Conservation (phyloP, 2,888 invertebrate genomes). For the Andrena dorsata region DNA sequence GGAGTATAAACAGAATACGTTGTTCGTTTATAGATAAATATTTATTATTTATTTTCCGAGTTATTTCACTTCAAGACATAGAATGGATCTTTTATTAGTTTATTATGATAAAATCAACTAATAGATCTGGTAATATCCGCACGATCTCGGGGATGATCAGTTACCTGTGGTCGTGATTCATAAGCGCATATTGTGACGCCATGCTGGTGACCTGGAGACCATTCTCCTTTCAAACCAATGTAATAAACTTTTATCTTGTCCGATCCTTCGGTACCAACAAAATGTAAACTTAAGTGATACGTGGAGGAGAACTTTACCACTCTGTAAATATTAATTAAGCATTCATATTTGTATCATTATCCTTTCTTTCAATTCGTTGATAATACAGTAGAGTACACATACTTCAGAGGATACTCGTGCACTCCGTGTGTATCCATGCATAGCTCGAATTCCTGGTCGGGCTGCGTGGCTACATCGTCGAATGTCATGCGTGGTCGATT, state of each 20-base stretch:
- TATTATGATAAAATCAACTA: slow-evolving; percentile 54
- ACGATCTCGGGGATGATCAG: slow-evolving; percentile 92
- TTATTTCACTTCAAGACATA: not conserved
- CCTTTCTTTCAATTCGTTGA: not conserved
- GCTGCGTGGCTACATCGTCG: slow-evolving; percentile 90
- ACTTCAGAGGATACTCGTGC: slow-evolving; percentile 96
- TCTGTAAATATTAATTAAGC: slow-evolving; percentile 86
- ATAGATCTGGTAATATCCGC: slow-evolving; percentile 49
- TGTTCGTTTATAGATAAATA: slow-evolving; percentile 18
- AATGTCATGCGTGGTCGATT: slow-evolving; percentile 98
- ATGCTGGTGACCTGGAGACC: slow-evolving; percentile 92
- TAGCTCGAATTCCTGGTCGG: slow-evolving; percentile 96
- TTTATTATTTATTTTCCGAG: slow-evolving; percentile 28
- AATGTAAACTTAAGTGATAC: slow-evolving; percentile 95
- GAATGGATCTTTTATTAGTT: not conserved
- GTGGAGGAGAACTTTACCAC: slow-evolving; percentile 96
- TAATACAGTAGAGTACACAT: slow-evolving; percentile 78
- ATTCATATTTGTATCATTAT: not conserved
- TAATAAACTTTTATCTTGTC: slow-evolving; percentile 95
- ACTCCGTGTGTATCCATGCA: slow-evolving; percentile 91
- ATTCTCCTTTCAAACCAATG: slow-evolving; percentile 98
- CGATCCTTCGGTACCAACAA: slow-evolving; percentile 94
- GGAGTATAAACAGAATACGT: not conserved
- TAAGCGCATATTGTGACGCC: slow-evolving; percentile 97
- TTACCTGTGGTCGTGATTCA: slow-evolving; percentile 93